Evolutionary conservation across 2,797 vertebrate genomes (phyloP).

Genomic region (Zalophus californianus): DNA sequence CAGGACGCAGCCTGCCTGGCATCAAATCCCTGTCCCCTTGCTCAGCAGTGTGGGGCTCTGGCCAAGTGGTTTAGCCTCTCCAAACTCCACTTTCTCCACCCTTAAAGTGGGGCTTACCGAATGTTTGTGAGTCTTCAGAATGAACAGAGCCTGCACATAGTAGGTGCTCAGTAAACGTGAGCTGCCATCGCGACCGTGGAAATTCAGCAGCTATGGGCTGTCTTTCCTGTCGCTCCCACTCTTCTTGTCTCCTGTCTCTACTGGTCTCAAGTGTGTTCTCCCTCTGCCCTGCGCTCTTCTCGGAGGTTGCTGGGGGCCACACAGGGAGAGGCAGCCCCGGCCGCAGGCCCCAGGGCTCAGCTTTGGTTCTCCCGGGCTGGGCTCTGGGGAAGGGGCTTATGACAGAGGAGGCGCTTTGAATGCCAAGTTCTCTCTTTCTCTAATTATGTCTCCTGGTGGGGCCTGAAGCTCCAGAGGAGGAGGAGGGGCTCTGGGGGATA

Average conservation of each 20-base stretch:
- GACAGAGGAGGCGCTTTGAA: background rate
- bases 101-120: background rate
- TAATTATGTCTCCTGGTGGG: background rate
- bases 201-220: background rate
- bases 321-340: background rate
- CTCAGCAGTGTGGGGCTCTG: rapidly evolving
- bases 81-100: background rate
- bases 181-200: rapidly evolving
- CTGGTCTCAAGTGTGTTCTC: background rate
- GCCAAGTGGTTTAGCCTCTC: background rate
- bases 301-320: background rate
- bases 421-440: background rate
- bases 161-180: background rate
- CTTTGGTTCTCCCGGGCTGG: background rate
- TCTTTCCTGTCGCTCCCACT: too few species aligned
- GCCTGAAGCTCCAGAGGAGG: background rate
- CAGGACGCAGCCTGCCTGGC: background rate
- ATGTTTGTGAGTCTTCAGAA: rapidly evolving
- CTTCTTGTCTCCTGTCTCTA: too few species aligned
- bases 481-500: background rate
- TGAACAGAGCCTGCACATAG: background rate
- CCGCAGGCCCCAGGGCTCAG: background rate
- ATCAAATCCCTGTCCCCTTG: rapidly evolving
- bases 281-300: background rate
- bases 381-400: background rate